phyloP scores from a whole-genome alignment of 1,140 invertebrate genomes.

The Drosophila pseudoobscura region DNA sequence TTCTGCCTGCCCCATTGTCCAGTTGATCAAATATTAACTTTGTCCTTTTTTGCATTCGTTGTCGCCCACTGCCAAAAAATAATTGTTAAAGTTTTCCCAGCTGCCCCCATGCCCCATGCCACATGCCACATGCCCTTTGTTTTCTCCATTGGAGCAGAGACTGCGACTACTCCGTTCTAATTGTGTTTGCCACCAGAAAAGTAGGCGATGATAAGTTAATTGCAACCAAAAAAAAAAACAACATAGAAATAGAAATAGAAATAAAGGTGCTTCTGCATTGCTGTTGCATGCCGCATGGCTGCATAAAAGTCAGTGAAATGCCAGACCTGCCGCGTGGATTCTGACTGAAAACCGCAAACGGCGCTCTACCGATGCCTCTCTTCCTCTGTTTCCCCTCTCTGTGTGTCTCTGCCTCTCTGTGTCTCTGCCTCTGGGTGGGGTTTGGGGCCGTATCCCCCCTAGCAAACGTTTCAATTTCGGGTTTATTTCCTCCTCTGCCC shows the following conservation, averaged over 20 bases:
- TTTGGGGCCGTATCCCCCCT: constrained; percentile 13
- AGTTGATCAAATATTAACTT: constrained; percentile 77
- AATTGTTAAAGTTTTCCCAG: constrained; percentile 53
- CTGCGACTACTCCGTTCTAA: constrained; percentile 24
- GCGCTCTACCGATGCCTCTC: background rate
- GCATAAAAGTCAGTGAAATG: constrained; percentile 49
- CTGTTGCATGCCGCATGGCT: constrained; percentile 29
- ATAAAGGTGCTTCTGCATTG: constrained; percentile 40
- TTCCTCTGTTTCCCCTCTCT: no score
- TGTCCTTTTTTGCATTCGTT: constrained; percentile 56
- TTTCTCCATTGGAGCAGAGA: constrained; percentile 7
- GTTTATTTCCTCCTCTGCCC: constrained; percentile 34
- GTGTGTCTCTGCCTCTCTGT: no score
- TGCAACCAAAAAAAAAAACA: constrained; percentile 19
- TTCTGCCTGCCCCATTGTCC: constrained; percentile 59
- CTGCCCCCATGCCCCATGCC: background rate
- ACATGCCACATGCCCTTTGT: constrained; percentile 2
- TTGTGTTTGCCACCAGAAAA: constrained; percentile 54
- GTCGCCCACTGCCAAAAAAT: constrained; percentile 25
- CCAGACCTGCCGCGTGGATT: constrained; percentile 15
- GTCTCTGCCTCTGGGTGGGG: background rate
- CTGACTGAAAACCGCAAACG: constrained; percentile 12
- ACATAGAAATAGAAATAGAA: background rate
- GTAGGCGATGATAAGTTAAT: constrained; percentile 66
- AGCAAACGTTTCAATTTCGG: constrained; percentile 53